Percentiles rank a stretch among this genome's conserved stretches.
Evolutionary conservation across 1,140 invertebrate genomes (phyloP).

Genomic region (Euura lappo): DNA sequence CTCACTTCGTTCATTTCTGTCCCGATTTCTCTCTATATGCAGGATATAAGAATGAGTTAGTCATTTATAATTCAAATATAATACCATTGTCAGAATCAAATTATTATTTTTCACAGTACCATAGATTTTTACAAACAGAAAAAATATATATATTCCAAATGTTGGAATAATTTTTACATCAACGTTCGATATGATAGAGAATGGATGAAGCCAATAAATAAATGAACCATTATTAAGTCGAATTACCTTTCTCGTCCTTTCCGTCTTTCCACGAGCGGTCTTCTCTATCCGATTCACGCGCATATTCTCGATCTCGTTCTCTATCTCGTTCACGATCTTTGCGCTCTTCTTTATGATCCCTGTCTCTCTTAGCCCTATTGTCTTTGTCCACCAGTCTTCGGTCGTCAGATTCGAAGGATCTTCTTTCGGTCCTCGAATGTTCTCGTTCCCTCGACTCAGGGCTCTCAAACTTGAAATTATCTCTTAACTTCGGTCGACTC

Average conservation of each 20-base stretch:
- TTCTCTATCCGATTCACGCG: constrained; percentile 43
- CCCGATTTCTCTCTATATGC: constrained; percentile 43
- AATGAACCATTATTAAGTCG: neutral
- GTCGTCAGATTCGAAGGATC: constrained; percentile 21
- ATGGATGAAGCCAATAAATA: too few species aligned
- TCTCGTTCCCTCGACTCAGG: constrained; percentile 3
- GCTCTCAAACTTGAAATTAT: constrained; percentile 16
- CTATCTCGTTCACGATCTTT: constrained; percentile 44
- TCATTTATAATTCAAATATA: neutral
- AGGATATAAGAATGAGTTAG: constrained; percentile 25
- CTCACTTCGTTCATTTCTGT: constrained; percentile 37
- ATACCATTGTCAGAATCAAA: too few species aligned
- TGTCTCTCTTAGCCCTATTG: constrained; percentile 22
- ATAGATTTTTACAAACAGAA: too few species aligned
- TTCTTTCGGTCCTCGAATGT: constrained; percentile 9
- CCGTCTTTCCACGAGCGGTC: constrained; percentile 32
- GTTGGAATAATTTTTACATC: too few species aligned
- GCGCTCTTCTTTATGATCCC: constrained; percentile 32
- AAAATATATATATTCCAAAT: too few species aligned
- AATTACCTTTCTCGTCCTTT: constrained; percentile 27
- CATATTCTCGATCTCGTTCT: constrained; percentile 40
- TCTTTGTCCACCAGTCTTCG: constrained; percentile 32
- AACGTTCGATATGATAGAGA: too few species aligned
- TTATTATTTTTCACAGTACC: too few species aligned
- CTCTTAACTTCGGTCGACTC: constrained; percentile 15